These are phyloP conservation scores for Chaetura pelagica DNA, from an alignment of 2,113 vertebrate genomes.

Conservation along the genomic window DNA sequence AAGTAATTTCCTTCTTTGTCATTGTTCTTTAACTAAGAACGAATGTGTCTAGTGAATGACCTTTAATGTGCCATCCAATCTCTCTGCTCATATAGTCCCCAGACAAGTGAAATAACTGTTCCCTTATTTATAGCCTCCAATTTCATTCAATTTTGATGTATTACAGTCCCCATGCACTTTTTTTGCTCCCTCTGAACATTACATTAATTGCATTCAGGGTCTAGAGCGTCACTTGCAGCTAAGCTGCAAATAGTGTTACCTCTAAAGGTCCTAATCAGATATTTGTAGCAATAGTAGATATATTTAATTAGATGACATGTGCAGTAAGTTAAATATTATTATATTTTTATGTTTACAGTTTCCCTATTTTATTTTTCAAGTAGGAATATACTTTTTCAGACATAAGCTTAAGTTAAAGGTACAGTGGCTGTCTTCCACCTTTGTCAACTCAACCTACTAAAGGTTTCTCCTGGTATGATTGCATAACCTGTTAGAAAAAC, in stretches of 20 bases:
- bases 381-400: neutral
- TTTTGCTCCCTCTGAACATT: neutral
- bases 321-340: neutral
- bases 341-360: neutral
- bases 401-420: neutral
- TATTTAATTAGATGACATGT: no score
- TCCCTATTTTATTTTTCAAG: neutral
- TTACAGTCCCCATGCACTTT: neutral
- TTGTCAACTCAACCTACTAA: neutral
- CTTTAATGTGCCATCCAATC: neutral
- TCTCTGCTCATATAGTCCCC: neutral
- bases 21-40: neutral
- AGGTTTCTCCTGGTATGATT: neutral
- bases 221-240: neutral
- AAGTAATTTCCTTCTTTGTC: neutral
- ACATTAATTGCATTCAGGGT: neutral
- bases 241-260: neutral
- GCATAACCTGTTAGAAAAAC: neutral
- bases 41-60: neutral
- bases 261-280: neutral
- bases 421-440: neutral
- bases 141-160: neutral
- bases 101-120: neutral
- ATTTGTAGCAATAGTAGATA: neutral
- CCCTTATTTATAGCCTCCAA: neutral